Percentiles rank a stretch among this genome's conserved stretches.
Conservation (phyloP, 1,140 invertebrate genomes). For the Drosophila nebulosa region DNA sequence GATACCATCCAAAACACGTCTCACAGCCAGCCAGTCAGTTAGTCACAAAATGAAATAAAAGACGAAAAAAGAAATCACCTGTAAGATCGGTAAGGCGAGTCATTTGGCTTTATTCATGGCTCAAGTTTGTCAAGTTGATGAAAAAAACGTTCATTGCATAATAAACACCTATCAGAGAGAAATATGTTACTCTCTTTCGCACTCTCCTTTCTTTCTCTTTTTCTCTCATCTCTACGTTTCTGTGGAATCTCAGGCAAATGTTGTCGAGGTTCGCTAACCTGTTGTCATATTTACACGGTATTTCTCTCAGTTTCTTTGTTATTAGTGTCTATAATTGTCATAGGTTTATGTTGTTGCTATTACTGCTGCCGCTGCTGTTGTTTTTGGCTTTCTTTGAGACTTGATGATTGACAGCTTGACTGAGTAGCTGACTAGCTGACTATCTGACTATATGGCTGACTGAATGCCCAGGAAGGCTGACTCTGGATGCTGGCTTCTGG, state of each 20-base stretch:
- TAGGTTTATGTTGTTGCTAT: background rate
- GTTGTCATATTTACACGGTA: constrained; percentile 68
- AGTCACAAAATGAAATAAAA: constrained; percentile 13
- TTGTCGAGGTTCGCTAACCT: constrained; percentile 68
- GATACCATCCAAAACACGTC: constrained; percentile 53
- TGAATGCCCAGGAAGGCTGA: constrained; percentile 21
- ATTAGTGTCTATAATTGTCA: constrained; percentile 71
- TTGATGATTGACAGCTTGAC: constrained; percentile 33
- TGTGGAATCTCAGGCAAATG: constrained; percentile 54
- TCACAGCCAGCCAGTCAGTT: background rate
- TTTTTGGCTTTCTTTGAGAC: constrained; percentile 59
- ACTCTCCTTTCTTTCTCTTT: constrained; percentile 6
- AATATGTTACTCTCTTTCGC: background rate
- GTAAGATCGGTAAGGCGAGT: constrained; percentile 38
- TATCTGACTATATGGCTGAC: constrained; percentile 13
- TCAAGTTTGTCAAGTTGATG: constrained; percentile 72
- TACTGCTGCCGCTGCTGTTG: background rate
- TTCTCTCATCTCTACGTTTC: constrained; percentile 5
- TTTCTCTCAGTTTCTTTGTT: constrained; percentile 54
- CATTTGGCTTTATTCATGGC: constrained; percentile 59
- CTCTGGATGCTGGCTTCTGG: constrained; percentile 7
- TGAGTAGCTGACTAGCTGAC: constrained; percentile 47
- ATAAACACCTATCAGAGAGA: constrained; percentile 62
- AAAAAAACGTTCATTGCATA: constrained; percentile 75
- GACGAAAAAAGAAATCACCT: constrained; percentile 47